phyloP scores from a whole-genome alignment of 2,797 vertebrate species.

The Poecilia wingei region DNA sequence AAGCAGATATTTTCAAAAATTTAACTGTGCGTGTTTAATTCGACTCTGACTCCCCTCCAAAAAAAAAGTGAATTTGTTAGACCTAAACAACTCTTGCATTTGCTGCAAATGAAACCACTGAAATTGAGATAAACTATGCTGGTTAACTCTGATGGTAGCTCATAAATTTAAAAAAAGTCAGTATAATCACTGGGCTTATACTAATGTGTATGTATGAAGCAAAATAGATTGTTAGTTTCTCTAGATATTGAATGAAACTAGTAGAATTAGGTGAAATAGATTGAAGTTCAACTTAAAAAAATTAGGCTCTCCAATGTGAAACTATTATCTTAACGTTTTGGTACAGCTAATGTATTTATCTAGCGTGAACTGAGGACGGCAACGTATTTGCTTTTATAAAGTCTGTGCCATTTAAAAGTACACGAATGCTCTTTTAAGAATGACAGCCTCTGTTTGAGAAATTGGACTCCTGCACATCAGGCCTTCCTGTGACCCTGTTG shows the following conservation, averaged over 20 bases:
- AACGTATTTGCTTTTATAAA: slow-evolving; percentile 31
- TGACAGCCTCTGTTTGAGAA: slow-evolving; percentile 27
- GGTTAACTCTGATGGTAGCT: background rate
- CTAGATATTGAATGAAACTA: background rate
- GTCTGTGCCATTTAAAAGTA: slow-evolving; percentile 24
- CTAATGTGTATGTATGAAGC: background rate
- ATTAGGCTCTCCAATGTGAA: background rate
- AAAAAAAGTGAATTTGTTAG: background rate
- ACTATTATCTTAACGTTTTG: background rate
- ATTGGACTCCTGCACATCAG: slow-evolving; percentile 48
- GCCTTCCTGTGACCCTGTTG: slow-evolving; percentile 58
- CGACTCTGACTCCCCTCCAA: background rate
- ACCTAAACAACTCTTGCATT: background rate
- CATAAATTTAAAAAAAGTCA: background rate
- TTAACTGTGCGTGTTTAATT: background rate
- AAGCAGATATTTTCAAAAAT: background rate
- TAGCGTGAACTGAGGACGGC: background rate
- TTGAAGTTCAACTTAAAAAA: background rate
- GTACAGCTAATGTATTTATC: background rate
- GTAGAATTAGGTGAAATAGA: background rate
- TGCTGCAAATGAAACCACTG: background rate
- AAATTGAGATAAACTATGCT: background rate
- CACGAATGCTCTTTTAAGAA: slow-evolving; percentile 24
- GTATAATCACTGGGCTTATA: background rate
- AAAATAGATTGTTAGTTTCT: background rate